A percentile compares a stretch with the other conserved stretches of the same genome.
Evolutionary conservation across 37 sponge, comb jelly and placozoan genomes (phyloP).

Genomic region (Spongia lamella): DNA sequence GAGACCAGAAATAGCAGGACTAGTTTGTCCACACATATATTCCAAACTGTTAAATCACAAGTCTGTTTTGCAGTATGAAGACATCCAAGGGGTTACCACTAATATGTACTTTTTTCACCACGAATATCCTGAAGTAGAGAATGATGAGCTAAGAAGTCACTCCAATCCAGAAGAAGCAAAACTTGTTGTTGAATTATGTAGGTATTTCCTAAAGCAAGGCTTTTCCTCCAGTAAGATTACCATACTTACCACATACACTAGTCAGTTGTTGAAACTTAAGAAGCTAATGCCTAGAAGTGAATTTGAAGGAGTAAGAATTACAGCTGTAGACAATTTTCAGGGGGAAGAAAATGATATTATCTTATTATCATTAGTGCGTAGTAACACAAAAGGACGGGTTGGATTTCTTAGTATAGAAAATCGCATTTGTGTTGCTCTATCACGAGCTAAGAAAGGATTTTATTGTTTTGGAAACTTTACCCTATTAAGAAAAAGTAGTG

Average conservation of each 20-base stretch:
- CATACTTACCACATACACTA: constrained; percentile 65
- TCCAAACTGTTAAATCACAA: constrained; percentile 23
- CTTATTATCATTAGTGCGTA: constrained; percentile 64
- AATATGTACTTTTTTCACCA: constrained; percentile 53
- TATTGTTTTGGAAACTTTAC: constrained; percentile 67
- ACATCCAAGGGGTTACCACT: constrained; percentile 28
- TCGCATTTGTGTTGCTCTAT: constrained; percentile 75
- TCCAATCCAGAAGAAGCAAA: constrained; percentile 58
- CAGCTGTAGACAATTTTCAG: constrained; percentile 63
- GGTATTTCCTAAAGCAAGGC: constrained; percentile 56
- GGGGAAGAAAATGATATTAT: constrained; percentile 82
- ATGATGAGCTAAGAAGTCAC: constrained; percentile 41
- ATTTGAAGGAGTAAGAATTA: constrained; percentile 35
- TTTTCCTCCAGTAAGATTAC: constrained; percentile 45
- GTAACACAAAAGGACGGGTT: constrained; percentile 39
- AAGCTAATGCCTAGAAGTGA: constrained; percentile 9
- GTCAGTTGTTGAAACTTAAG: constrained; percentile 42
- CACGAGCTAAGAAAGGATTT: constrained; percentile 70
- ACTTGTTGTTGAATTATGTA: constrained; percentile 35
- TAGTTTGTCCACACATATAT: constrained; percentile 46
- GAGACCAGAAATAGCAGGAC: constrained; percentile 82
- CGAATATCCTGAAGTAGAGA: constrained; percentile 6
- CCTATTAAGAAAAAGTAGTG: constrained; percentile 19
- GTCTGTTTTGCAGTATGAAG: neutral
- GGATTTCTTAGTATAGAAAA: constrained; percentile 46